A percentile compares a stretch with the other conserved stretches of the same genome.
These are phyloP conservation scores for Copidosoma aretas DNA, from an alignment of 2,888 invertebrate genomes.

Conservation along the genomic window DNA sequence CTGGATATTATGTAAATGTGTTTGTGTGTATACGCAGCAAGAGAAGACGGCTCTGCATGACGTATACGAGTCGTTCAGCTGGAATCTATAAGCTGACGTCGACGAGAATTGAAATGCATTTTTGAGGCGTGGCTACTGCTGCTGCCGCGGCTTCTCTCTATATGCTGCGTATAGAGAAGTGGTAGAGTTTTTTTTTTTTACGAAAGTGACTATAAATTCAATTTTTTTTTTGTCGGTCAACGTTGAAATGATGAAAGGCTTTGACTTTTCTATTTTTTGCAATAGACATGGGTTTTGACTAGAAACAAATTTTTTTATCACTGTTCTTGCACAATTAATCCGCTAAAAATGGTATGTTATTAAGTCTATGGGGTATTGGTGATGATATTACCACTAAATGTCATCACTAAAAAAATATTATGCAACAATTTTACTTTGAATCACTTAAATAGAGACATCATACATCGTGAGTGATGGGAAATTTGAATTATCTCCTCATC, in stretches of 20 bases:
- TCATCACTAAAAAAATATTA: no score
- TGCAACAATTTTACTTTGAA: no score
- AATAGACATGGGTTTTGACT: neutral
- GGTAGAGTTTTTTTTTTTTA: no score
- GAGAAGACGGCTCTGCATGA: neutral
- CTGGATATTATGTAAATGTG: neutral
- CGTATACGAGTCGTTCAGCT: neutral
- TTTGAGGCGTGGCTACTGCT: neutral
- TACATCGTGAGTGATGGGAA: no score
- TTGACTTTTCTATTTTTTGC: neutral
- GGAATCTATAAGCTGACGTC: slow-evolving; percentile 18
- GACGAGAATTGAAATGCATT: slow-evolving; percentile 25
- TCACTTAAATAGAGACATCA: no score
- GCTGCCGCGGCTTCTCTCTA: neutral
- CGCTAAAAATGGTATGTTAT: no score
- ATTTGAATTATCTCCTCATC: no score
- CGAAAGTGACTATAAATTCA: neutral
- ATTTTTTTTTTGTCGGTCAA: neutral
- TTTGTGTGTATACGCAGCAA: neutral
- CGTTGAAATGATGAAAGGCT: slow-evolving; percentile 11
- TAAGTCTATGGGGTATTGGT: no score
- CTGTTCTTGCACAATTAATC: no score
- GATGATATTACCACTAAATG: no score
- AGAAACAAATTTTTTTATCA: no score
- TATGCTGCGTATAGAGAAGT: no score